Evolutionary conservation across 2,113 vertebrate species (phyloP), one percentile per base, ranked within the genome.

Genomic region (Philantomba maxwellii): DNA sequence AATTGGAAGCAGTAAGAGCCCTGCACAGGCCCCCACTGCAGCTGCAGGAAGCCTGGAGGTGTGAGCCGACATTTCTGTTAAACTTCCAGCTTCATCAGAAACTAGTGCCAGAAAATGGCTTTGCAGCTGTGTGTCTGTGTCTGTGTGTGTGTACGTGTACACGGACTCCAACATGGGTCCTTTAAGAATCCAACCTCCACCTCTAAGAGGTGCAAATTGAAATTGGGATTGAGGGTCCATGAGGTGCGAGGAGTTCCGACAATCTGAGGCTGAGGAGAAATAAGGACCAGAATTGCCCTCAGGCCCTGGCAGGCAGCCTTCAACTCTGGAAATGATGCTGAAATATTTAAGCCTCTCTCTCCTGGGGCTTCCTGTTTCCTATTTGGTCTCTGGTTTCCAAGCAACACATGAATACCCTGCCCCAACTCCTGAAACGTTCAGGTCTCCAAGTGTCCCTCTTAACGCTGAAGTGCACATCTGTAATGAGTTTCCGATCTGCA

Each of bases 381-480:
- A 98, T 99, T 99, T 99, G 98, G 97, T 92, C 98, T 98, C 96
- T 96, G 98, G 98, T 99, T 98, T 98, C 98, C 98, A 98, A 97
- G 98, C 98, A 98, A 98, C 96, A 43, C 91, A 36, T 73, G 97
- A 95, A 97, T 96, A 98, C 95, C 98, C 98, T 70, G 66, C 66
- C 98, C 82, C 93, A 98, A 96, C 94, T 97, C 98, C 97, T 97
- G 97, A 98, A 98, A 97, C 77, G 96, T 98, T 92, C 95, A 70
- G 33, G 97, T 97, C 97, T 99, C 86, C 97, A 82, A 97, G 97
- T 96, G 97, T 98, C 98, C 96, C 80, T 97, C 82, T 62, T 89
- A 73, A 70, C 84, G 93, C 96, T 80, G 96, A 98, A 89, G 96
- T 92, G 96, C 97, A 97, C 97, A 98, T 98, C 98, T 98, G 98